Evolutionary conservation across 2,888 invertebrate genomes (phyloP), one percentile per base, ranked within the genome.

Genomic region (Meloe dianella): DNA sequence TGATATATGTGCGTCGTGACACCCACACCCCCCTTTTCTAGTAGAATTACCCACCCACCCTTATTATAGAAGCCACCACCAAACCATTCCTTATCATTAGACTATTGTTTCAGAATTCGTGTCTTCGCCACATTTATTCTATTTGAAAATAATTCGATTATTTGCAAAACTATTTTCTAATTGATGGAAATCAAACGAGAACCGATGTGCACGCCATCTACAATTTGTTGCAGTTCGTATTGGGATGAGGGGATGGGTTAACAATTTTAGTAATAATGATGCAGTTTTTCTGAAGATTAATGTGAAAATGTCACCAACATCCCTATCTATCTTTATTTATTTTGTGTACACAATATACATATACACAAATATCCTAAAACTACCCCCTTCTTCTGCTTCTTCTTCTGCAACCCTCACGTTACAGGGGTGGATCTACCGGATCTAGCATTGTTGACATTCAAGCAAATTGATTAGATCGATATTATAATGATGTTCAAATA

Each of bases 381-480:
- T 35, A 35, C 12, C n/a, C 38, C 38, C n/a, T 5, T 14, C 38
- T n/a, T n/a, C n/a, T n/a, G n/a, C n/a, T n/a, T n/a, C n/a, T n/a
- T n/a, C n/a, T n/a, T n/a, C n/a, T n/a, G n/a, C 38, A 5, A 38
- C n/a, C 6, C n/a, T 41, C 38, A n/a, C 6, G n/a, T 5, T 41
- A 41, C n/a, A 20, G 20, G 47, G 47, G 20, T 47, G 47, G 47
- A 47, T 47, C 20, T 22, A 41, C 38, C 38, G 38, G 38, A 41
- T 41, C 38, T 41, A 41, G 1, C 38, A 17, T 41, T 17, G 38
- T 41, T 41, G 38, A 41, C 38, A 41, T 41, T 41, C 38, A 17
- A 41, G 38, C n/a, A 47, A 47, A 47, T 47, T 47, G 47, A 47
- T 47, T 47, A 47, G 47, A 47, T 47, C 47, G 47, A 47, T 41